These are phyloP conservation scores for Phoxinus dragarum DNA, from an alignment of 2,797 vertebrate genomes.

Conservation along the genomic window DNA sequence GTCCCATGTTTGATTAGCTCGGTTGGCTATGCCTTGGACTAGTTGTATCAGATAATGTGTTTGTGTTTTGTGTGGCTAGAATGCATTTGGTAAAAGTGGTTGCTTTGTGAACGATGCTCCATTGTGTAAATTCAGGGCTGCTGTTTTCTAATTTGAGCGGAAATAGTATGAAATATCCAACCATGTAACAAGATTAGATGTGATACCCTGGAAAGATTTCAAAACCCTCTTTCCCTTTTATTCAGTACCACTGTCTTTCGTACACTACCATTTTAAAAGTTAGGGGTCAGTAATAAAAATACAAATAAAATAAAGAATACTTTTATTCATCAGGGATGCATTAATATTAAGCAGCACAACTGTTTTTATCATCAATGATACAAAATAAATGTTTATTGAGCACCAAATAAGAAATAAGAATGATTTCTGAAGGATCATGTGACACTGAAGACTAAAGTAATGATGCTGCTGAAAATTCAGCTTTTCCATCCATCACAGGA, in stretches of 20 bases:
- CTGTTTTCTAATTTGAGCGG: conserved; percentile 44
- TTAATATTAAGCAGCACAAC: too few relatives aligned
- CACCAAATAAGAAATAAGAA: neutral
- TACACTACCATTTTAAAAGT: neutral
- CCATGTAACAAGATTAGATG: conserved; percentile 51
- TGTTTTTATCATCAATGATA: too few relatives aligned
- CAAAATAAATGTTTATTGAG: neutral
- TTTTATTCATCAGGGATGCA: neutral
- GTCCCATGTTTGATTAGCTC: neutral
- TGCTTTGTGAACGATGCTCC: conserved; percentile 18
- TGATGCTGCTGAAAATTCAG: neutral
- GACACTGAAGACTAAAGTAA: neutral
- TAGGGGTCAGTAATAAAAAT: neutral
- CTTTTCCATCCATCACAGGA: neutral
- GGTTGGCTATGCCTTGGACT: neutral
- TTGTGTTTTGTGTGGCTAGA: conserved; percentile 2
- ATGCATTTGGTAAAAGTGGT: neutral
- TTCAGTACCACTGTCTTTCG: neutral
- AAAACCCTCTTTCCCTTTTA: neutral
- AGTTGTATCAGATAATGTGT: conserved; percentile 55
- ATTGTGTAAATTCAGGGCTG: conserved; percentile 32
- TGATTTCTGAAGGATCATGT: neutral
- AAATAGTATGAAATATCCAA: conserved; percentile 40
- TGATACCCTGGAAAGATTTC: conserved; percentile 46
- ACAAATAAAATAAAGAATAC: neutral